Percentiles rank a stretch among this genome's conserved stretches.
Evolutionary conservation across 2,113 vertebrate species (phyloP).

Genomic region (Dromas ardeola): DNA sequence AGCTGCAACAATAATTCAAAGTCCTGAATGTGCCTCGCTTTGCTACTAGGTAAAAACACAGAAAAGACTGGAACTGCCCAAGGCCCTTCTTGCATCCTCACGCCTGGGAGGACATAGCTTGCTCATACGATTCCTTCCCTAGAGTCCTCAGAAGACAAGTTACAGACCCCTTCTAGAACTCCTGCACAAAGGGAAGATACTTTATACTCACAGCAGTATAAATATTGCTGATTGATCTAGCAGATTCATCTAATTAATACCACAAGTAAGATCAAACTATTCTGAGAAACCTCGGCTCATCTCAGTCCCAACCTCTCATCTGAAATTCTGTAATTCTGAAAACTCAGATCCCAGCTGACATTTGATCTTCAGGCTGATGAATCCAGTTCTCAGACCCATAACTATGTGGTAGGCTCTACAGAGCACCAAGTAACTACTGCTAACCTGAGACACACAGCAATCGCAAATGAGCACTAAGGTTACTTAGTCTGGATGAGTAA

Average conservation of each 20-base stretch:
- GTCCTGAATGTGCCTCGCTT: background rate
- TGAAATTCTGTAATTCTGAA: background rate
- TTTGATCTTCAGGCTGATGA: background rate
- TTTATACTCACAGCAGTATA: background rate
- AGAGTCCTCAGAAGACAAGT: background rate
- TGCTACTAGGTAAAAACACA: background rate
- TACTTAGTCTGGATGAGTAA: background rate
- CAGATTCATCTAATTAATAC: background rate
- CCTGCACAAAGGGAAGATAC: background rate
- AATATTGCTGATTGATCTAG: accelerated
- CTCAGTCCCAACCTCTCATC: background rate
- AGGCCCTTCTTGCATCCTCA: background rate
- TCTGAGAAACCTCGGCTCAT: background rate
- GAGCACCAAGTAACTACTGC: background rate
- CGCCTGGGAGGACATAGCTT: background rate
- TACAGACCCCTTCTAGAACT: background rate
- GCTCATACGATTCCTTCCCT: background rate
- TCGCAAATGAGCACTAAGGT: background rate
- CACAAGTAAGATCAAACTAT: background rate
- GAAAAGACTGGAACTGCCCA: background rate
- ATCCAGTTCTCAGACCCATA: background rate
- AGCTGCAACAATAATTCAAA: background rate
- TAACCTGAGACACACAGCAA: background rate
- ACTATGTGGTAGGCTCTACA: background rate
- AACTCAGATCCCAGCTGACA: background rate